phyloP scores from a whole-genome alignment of 2,113 vertebrate species.

The Cichladusa arquata region DNA sequence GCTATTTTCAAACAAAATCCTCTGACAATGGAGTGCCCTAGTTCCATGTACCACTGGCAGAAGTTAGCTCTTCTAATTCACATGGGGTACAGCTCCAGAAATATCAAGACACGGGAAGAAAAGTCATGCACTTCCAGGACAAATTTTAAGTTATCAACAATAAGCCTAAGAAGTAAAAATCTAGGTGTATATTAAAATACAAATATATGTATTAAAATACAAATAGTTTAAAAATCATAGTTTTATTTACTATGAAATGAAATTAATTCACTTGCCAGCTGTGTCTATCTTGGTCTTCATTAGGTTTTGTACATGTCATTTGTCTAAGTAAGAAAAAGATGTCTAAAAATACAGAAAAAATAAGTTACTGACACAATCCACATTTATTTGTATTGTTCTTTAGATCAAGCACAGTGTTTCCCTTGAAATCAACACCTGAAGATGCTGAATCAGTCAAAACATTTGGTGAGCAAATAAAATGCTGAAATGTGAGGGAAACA shows the following conservation, averaged over 20 bases:
- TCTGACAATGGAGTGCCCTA: neutral
- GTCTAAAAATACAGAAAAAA: neutral
- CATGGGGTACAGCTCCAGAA: neutral
- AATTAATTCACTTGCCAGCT: neutral
- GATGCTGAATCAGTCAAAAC: neutral
- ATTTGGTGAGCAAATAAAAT: conserved; percentile 7
- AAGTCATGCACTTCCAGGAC: neutral
- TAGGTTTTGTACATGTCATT: neutral
- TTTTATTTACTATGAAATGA: neutral
- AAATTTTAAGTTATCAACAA: neutral
- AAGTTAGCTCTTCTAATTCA: neutral
- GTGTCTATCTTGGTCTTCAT: neutral
- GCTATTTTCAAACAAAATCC: neutral
- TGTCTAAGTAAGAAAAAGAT: neutral
- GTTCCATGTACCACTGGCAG: neutral
- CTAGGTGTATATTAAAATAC: too few relatives aligned
- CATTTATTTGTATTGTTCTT: neutral
- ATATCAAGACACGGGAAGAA: neutral
- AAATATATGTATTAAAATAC: neutral
- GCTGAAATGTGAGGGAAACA: conserved; percentile 8
- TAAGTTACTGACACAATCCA: neutral
- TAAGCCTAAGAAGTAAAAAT: neutral
- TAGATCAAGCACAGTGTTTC: neutral
- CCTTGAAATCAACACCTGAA: neutral
- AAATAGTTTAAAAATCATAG: neutral